A percentile compares a stretch with the other conserved stretches of the same genome.
Evolutionary conservation across 2,113 vertebrate genomes (phyloP).

Genomic region (Trogon surrucura): DNA sequence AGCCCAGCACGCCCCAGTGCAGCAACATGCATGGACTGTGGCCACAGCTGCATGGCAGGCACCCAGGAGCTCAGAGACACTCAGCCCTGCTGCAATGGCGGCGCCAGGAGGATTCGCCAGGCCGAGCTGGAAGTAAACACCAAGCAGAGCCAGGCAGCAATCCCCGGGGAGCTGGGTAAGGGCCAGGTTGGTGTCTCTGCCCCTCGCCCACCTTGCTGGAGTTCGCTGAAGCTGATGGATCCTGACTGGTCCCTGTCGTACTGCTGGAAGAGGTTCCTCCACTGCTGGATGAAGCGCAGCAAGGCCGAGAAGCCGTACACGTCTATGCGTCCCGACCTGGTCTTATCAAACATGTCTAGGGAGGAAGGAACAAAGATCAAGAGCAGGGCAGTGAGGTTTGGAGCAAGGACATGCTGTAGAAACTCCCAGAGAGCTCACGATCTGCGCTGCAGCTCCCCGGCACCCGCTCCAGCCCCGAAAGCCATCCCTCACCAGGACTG

Average conservation of each 20-base stretch:
- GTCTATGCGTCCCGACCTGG: conserved; percentile 86
- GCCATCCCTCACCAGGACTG: background rate
- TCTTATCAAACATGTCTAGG: conserved; percentile 96
- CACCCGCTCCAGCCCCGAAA: background rate
- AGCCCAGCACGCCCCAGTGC: background rate
- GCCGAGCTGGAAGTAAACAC: background rate
- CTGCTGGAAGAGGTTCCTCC: conserved; percentile 91
- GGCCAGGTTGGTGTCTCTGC: background rate
- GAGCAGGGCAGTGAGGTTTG: background rate
- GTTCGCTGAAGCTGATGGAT: conserved; percentile 83
- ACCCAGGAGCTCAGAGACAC: background rate
- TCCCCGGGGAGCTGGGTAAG: fast-evolving
- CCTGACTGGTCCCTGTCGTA: conserved; percentile 91
- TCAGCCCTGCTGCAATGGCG: fast-evolving
- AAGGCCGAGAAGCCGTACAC: conserved; percentile 89
- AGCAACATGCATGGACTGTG: background rate
- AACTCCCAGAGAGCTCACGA: background rate
- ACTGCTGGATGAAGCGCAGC: conserved; percentile 90
- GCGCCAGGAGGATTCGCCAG: fast-evolving
- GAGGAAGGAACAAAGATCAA: background rate
- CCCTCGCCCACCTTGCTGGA: conserved; percentile 89
- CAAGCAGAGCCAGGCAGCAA: background rate
- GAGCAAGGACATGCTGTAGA: background rate
- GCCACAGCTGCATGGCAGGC: background rate
- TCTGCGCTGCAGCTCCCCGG: fast-evolving